Conservation (phyloP, 2,888 invertebrate genomes). For the Seira musarum region DNA sequence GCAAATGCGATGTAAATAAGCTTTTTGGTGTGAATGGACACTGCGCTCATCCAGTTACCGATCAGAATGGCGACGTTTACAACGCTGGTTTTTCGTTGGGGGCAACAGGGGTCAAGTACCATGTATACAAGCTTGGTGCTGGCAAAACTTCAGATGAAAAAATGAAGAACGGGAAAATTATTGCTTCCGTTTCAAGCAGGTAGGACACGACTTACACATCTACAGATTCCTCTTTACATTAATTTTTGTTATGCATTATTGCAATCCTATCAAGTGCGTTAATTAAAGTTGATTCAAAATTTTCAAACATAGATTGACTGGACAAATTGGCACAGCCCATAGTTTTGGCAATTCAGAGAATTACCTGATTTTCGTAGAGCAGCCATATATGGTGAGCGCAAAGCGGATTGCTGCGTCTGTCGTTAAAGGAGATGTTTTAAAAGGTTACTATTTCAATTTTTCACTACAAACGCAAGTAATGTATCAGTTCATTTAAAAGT, state of each 20-base stretch:
- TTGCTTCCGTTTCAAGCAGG: too few species aligned
- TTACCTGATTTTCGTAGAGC: slow-evolving; percentile 70
- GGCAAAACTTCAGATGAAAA: slow-evolving; percentile 53
- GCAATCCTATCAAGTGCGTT: slow-evolving; percentile 45
- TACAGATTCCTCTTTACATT: too few species aligned
- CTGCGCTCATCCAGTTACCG: slow-evolving; percentile 52
- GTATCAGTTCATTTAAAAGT: too few species aligned
- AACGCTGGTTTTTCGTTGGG: slow-evolving; percentile 54
- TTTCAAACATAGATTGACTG: slow-evolving; percentile 62
- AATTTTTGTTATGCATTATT: slow-evolving; percentile 15
- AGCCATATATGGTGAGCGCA: slow-evolving; percentile 49
- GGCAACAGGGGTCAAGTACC: slow-evolving; percentile 55
- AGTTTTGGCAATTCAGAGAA: slow-evolving; percentile 73
- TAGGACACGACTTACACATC: background rate
- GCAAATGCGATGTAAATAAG: slow-evolving; percentile 63
- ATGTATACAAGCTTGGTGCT: slow-evolving; percentile 40
- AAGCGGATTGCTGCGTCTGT: slow-evolving; percentile 59
- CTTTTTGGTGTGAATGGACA: slow-evolving; percentile 52
- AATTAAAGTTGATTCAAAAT: too few species aligned
- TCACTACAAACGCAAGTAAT: too few species aligned
- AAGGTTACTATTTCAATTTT: too few species aligned
- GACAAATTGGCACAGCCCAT: slow-evolving; percentile 56
- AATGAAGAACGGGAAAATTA: slow-evolving; percentile 42
- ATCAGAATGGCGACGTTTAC: slow-evolving; percentile 56
- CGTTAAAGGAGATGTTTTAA: slow-evolving; percentile 56